Evolutionary conservation across 2,113 vertebrate genomes (phyloP).

Genomic region (Herpetotheres cachinnans): DNA sequence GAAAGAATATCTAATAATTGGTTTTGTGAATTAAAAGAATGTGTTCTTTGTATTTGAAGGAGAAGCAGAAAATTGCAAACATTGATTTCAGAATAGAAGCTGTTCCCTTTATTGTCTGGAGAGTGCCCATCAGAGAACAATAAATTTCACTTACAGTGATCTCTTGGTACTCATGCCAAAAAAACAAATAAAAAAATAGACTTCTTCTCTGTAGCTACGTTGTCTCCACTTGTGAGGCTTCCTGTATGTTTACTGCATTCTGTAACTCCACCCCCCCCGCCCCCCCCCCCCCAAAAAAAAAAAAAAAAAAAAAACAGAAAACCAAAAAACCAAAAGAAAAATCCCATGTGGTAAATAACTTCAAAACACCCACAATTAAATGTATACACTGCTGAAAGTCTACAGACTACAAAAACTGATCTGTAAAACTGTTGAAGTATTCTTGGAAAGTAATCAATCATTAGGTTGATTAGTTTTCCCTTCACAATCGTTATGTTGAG

Average conservation of each 20-base stretch:
- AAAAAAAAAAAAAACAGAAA: background rate
- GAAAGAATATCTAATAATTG: conserved; percentile 7
- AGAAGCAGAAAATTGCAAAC: conserved; percentile 29
- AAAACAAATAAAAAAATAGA: background rate
- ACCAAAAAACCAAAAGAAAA: background rate
- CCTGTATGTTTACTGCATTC: background rate
- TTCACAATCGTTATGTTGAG: background rate
- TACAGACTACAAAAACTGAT: background rate
- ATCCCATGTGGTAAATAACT: background rate
- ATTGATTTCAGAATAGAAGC: conserved; percentile 30
- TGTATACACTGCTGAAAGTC: background rate
- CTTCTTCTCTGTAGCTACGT: background rate
- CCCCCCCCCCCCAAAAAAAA: no score
- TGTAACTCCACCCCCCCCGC: no score
- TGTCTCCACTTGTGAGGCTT: background rate
- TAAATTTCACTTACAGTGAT: background rate
- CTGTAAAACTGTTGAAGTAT: background rate
- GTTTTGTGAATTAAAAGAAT: conserved; percentile 23
- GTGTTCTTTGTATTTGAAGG: conserved; percentile 1
- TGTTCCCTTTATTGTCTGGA: conserved; percentile 7
- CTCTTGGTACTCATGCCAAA: background rate
- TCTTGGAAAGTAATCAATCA: background rate
- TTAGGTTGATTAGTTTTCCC: background rate
- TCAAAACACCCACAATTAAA: background rate
- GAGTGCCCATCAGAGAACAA: background rate